phyloP scores from a whole-genome alignment of 2,888 invertebrate species.

The Agrilus biguttatus region DNA sequence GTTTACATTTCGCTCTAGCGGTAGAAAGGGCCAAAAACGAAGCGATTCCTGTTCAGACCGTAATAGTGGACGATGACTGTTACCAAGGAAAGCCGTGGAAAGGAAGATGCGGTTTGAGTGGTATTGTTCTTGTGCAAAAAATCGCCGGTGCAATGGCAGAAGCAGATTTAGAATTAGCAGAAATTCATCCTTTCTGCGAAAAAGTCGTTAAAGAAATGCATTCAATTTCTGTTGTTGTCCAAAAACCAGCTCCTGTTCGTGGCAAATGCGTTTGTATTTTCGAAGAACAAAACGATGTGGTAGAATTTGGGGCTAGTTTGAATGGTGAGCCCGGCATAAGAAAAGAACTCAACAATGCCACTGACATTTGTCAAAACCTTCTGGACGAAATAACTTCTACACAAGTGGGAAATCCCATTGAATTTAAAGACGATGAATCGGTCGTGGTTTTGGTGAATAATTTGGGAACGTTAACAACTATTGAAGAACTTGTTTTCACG shows the following conservation, averaged over 20 bases:
- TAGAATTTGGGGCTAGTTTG: slow-evolving; percentile 48
- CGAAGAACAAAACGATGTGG: slow-evolving; percentile 26
- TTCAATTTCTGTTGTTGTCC: slow-evolving; percentile 55
- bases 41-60: slow-evolving; percentile 38
- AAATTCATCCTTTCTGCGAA: slow-evolving; percentile 37
- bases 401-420: slow-evolving; percentile 5
- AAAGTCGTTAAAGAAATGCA: slow-evolving; percentile 41
- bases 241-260: slow-evolving; percentile 50
- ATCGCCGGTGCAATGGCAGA: slow-evolving; percentile 65
- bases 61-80: slow-evolving; percentile 57
- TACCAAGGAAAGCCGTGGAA: slow-evolving; percentile 19
- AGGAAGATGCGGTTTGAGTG: slow-evolving; percentile 34
- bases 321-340: slow-evolving; percentile 41
- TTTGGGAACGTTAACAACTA: slow-evolving; percentile 50
- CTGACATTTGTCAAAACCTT: slow-evolving; percentile 34
- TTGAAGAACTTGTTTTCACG: slow-evolving; percentile 55
- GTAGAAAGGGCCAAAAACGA: slow-evolving; percentile 53
- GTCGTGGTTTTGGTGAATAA: slow-evolving; percentile 65
- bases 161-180: slow-evolving; percentile 38
- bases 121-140: slow-evolving; percentile 40
- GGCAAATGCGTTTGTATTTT: slow-evolving; percentile 13
- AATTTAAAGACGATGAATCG: slow-evolving; percentile 13
- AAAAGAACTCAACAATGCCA: slow-evolving; percentile 31
- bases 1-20: slow-evolving; percentile 70
- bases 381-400: slow-evolving; percentile 27